Evolutionary conservation across 2,113 vertebrate species (phyloP), one percentile per base, ranked within the genome.

Genomic region (Etheostoma cragini): DNA sequence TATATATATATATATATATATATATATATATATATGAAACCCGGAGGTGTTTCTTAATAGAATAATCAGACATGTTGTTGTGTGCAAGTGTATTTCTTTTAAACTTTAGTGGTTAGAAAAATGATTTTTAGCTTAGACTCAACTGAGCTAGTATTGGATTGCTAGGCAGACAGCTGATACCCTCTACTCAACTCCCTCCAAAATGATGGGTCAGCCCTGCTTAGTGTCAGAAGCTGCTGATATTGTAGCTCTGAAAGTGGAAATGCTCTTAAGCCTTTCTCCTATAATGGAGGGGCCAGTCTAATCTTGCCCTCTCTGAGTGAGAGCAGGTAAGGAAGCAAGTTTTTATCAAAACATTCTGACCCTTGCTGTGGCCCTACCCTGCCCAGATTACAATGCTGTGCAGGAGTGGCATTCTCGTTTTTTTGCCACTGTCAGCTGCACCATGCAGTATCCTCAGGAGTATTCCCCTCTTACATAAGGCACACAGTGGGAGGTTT

Each of bases 171-270:
- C 69, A 68, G 87, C 80, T 57, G 83, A 89, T 75, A 67, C 52
- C 49, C 67, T 75, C 74, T 53, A 12, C 83, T 88, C 76, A 57
- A 13, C 46, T 68, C 81, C 72, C 80, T 82, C 72, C 80, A 92
- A 92, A 94, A 88, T 91, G 90, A 94, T 88, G 73, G 89, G 91
- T 92, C 92, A 92, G 89, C 89, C 86, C 84, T 64, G 83, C 88
- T 89, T 93, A 93, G 91, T 93, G 90, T 94, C 92, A 92, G 76
- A 89, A 88, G 89, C 86, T 81, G 90, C 91, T 87, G 90, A 94
- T 92, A 92, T 86, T 87, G 87, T 17, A 57, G 78, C 85, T 89
- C 88, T 90, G 81, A 91, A 91, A 91, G 91, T 87, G 79, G 87
- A 86, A 86, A 85, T 89, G 84, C 89, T 91, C 89, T 90, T 92